A percentile compares a stretch with the other conserved stretches of the same genome.
Conservation (phyloP, 2,113 vertebrate species). For the Danio rerio region GRCz12tu NC_133186.1:36796501-36797000, state of each 20-base stretch:
- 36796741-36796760: constrained; percentile 30
- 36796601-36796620: background rate
- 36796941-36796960: background rate
- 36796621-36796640: background rate
- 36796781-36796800: constrained; percentile 1
- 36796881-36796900: background rate
- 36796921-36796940: background rate
- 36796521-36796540: constrained; percentile 35
- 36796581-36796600: background rate
- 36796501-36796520: constrained; percentile 12
- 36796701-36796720: constrained; percentile 32
- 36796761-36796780: constrained; percentile 20
- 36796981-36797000: background rate
- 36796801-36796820: constrained; percentile 33
- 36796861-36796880: background rate
- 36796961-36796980: background rate
- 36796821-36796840: background rate
- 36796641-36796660: background rate
- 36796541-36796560: background rate
- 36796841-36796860: background rate
- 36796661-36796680: constrained; percentile 34
- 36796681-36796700: constrained; percentile 12
- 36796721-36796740: constrained; percentile 51
- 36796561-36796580: background rate
- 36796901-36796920: background rate